Percentiles rank a stretch among this genome's conserved stretches.
phyloP scores from a whole-genome alignment of 2,113 vertebrate species.

The Paralichthys olivaceus region DNA sequence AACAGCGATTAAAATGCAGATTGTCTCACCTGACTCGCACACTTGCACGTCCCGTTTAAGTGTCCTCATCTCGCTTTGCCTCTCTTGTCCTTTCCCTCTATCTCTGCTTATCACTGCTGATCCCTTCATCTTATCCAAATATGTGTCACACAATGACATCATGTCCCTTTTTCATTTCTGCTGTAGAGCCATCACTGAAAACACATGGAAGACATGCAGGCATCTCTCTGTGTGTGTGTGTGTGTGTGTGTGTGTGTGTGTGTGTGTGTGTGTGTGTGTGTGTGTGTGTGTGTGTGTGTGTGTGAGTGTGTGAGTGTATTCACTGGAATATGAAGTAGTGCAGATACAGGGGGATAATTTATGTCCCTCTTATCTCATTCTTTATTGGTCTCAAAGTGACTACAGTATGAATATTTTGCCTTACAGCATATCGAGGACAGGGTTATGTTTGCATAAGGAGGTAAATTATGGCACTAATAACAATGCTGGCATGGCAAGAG shows the following conservation, averaged over 20 bases:
- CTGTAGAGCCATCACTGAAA: conserved; percentile 43
- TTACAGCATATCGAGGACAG: conserved; percentile 69
- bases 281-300: background rate
- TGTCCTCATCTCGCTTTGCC: conserved; percentile 16
- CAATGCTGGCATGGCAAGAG: conserved; percentile 47
- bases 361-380: conserved; percentile 65
- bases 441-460: conserved; percentile 82
- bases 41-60: conserved; percentile 21
- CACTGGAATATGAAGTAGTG: conserved; percentile 61
- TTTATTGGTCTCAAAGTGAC: conserved; percentile 76
- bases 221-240: background rate
- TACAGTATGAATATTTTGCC: conserved; percentile 78
- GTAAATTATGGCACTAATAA: conserved; percentile 80
- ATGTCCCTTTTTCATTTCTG: conserved; percentile 43
- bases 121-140: conserved; percentile 57
- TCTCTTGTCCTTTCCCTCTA: conserved; percentile 11
- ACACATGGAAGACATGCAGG: conserved; percentile 2
- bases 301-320: background rate
- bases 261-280: background rate
- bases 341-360: conserved; percentile 60
- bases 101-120: conserved; percentile 22
- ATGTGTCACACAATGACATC: conserved; percentile 55
- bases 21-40: conserved; percentile 31
- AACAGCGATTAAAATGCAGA: conserved; percentile 51
- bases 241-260: background rate